Conservation (phyloP, 2,888 invertebrate species). For the Ferdinandea cuprea region DNA sequence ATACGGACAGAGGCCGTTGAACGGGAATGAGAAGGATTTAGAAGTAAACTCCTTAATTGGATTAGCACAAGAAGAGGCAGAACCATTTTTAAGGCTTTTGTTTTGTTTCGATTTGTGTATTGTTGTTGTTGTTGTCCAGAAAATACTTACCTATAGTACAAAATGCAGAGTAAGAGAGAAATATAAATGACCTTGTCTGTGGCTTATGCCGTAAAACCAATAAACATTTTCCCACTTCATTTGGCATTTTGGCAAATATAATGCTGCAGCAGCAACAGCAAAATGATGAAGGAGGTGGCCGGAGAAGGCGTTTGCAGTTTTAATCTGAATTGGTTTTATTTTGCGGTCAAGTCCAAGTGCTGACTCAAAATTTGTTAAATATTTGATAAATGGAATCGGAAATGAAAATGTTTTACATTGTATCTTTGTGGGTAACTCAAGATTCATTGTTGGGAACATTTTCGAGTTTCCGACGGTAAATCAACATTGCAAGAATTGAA, state of each 20-base stretch:
- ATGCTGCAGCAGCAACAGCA: not conserved
- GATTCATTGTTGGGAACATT: too few relatives aligned
- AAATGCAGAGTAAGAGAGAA: not conserved
- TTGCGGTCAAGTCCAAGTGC: slow-evolving; percentile 59
- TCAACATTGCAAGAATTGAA: too few relatives aligned
- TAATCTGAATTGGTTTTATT: slow-evolving; percentile 66
- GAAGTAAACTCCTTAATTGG: slow-evolving; percentile 71
- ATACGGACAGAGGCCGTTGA: slow-evolving; percentile 35
- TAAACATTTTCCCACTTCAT: slow-evolving; percentile 74
- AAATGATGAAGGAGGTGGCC: slow-evolving; percentile 39
- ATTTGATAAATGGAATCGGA: too few relatives aligned
- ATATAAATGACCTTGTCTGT: slow-evolving; percentile 69
- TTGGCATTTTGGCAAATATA: slow-evolving; percentile 61
- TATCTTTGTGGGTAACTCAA: too few relatives aligned
- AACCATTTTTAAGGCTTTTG: slow-evolving; percentile 55
- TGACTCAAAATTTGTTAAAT: too few relatives aligned
- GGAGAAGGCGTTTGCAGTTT: slow-evolving; percentile 68
- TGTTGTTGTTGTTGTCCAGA: slow-evolving; percentile 45
- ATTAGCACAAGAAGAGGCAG: slow-evolving; percentile 68
- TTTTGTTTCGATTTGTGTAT: slow-evolving; percentile 31
- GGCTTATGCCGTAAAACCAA: slow-evolving; percentile 71
- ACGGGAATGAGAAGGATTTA: slow-evolving; percentile 62
- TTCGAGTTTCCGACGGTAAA: too few relatives aligned
- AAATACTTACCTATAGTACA: too few relatives aligned
- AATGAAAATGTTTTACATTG: too few relatives aligned